These are phyloP conservation scores for Ivindomyrus marchei DNA, from an alignment of 2,113 vertebrate species.

Conservation along the genomic window DNA sequence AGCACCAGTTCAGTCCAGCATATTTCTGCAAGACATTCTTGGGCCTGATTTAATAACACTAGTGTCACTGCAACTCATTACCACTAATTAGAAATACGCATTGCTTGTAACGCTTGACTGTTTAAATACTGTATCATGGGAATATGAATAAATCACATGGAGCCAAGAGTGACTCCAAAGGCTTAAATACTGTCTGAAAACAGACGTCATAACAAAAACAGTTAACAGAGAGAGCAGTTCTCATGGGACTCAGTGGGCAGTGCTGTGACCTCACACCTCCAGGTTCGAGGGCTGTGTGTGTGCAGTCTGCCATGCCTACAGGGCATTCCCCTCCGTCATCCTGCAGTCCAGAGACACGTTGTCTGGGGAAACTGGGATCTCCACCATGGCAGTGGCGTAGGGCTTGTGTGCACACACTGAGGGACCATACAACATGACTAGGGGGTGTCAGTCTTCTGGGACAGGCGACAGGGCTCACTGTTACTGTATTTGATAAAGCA, in stretches of 20 bases:
- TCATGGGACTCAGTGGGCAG: background rate
- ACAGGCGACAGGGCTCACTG: background rate
- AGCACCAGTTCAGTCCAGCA: background rate
- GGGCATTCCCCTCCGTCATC: background rate
- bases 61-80: background rate
- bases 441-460: background rate
- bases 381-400: background rate
- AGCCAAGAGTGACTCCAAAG: background rate
- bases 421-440: background rate
- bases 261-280: background rate
- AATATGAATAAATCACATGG: background rate
- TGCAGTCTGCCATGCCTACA: background rate
- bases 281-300: background rate
- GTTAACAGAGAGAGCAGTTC: background rate
- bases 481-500: background rate
- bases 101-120: background rate
- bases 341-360: background rate
- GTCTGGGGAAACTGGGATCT: background rate
- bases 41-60: background rate
- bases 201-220: background rate
- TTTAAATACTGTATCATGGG: constrained; percentile 5
- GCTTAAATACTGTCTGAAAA: background rate
- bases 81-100: background rate
- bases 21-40: background rate
- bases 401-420: background rate